Conservation (phyloP, 1,140 invertebrate genomes). For the Adoxophyes honmai region DNA sequence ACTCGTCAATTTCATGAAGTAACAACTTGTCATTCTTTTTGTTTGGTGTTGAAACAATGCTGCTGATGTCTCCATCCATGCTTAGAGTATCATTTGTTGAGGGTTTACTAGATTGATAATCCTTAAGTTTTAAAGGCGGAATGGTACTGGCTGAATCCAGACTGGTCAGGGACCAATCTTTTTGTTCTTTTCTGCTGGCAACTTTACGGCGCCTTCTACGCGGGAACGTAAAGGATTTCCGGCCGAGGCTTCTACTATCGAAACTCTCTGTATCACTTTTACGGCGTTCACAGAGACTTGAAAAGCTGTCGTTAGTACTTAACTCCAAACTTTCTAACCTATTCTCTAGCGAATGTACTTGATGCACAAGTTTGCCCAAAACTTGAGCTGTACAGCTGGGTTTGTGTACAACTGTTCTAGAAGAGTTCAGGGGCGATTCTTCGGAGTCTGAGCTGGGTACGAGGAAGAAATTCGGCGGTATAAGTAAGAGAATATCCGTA, state of each 20-base stretch:
- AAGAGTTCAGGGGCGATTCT: slow-evolving; percentile 55
- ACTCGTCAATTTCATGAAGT: slow-evolving; percentile 76
- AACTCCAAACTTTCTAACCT: slow-evolving; percentile 74
- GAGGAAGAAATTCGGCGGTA: slow-evolving; percentile 85
- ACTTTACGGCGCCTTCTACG: slow-evolving; percentile 49
- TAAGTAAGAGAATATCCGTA: slow-evolving; percentile 86
- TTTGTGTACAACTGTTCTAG: slow-evolving; percentile 58
- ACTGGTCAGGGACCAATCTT: slow-evolving; percentile 50
- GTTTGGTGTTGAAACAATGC: slow-evolving; percentile 61
- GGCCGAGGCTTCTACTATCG: slow-evolving; percentile 43
- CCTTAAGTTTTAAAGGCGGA: slow-evolving; percentile 34
- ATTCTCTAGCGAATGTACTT: slow-evolving; percentile 79
- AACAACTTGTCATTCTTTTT: slow-evolving; percentile 70
- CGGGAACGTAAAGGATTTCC: slow-evolving; percentile 61
- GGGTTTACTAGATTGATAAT: slow-evolving; percentile 13
- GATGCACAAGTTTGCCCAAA: slow-evolving; percentile 80
- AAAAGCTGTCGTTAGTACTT: slow-evolving; percentile 42
- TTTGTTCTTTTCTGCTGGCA: slow-evolving; percentile 28
- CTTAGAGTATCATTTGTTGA: slow-evolving; percentile 52
- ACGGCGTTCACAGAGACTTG: slow-evolving; percentile 31
- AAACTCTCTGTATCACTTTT: slow-evolving; percentile 50
- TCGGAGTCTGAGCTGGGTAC: slow-evolving; percentile 78
- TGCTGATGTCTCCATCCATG: slow-evolving; percentile 69
- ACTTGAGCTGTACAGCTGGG: slow-evolving; percentile 70
- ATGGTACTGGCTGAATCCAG: slow-evolving; percentile 38